Evolutionary conservation across 2,113 vertebrate species (phyloP).

Genomic region (Acanthisitta chloris): DNA sequence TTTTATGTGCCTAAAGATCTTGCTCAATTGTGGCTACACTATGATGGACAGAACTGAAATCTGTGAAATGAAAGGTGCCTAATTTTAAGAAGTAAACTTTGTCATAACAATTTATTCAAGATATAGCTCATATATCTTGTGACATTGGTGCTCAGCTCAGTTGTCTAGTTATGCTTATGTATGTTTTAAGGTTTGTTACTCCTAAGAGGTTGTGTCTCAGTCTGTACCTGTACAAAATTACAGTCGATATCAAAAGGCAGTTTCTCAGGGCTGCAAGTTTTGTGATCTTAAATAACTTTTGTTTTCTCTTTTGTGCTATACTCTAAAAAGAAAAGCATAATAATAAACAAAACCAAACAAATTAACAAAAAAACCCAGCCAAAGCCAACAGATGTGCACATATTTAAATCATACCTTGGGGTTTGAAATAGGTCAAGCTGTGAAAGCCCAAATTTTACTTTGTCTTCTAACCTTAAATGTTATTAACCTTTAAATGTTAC

Average conservation of each 20-base stretch:
- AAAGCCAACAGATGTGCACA: fast-evolving
- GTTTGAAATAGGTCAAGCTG: background rate
- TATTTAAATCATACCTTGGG: background rate
- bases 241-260: background rate
- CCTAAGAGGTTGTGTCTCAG: background rate
- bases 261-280: background rate
- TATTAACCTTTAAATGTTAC: background rate
- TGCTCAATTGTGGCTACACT: fast-evolving
- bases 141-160: background rate
- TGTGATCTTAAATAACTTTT: background rate
- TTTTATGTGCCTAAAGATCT: background rate
- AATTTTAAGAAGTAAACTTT: background rate
- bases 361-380: background rate
- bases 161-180: background rate
- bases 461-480: background rate
- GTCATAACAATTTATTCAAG: background rate
- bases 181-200: background rate
- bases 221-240: background rate
- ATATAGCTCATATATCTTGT: background rate
- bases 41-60: background rate
- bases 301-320: background rate
- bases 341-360: no score
- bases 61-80: background rate
- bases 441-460: background rate
- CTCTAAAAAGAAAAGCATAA: background rate